phyloP scores from a whole-genome alignment of 2,113 vertebrate species.

The Tragelaphus buxtoni region DNA sequence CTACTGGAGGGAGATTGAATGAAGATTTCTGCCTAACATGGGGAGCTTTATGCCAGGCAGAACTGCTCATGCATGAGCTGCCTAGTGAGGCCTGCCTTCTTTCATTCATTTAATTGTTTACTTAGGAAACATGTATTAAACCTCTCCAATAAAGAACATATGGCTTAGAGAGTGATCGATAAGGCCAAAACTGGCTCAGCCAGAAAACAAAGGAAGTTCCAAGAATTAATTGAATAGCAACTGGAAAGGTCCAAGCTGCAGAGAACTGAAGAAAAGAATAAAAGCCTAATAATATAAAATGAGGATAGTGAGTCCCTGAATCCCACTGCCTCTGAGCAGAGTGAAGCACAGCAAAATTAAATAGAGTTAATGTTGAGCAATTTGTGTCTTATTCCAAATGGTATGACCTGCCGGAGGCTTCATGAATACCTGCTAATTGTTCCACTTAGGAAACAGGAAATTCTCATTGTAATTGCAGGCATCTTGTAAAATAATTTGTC shows the following conservation, averaged over 20 bases:
- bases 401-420: not conserved
- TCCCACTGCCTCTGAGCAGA: not conserved
- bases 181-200: not conserved
- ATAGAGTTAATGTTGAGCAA: not conserved
- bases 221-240: not conserved
- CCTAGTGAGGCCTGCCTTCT: not conserved
- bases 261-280: not conserved
- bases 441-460: not conserved
- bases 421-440: not conserved
- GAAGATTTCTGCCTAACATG: not conserved
- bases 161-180: not conserved
- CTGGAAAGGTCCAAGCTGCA: not conserved
- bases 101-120: conserved; percentile 9
- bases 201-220: not conserved
- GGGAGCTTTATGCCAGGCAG: not conserved
- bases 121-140: conserved; percentile 8
- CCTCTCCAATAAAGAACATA: not conserved
- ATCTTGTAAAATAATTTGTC: not conserved
- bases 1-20: not conserved
- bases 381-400: not conserved
- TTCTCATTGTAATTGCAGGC: not conserved
- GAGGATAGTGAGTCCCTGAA: not conserved
- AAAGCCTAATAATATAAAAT: not conserved
- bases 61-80: not conserved
- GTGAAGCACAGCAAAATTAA: not conserved